Conservation (phyloP, 2,113 vertebrate species). For the Cephalophus harveyi region DNA sequence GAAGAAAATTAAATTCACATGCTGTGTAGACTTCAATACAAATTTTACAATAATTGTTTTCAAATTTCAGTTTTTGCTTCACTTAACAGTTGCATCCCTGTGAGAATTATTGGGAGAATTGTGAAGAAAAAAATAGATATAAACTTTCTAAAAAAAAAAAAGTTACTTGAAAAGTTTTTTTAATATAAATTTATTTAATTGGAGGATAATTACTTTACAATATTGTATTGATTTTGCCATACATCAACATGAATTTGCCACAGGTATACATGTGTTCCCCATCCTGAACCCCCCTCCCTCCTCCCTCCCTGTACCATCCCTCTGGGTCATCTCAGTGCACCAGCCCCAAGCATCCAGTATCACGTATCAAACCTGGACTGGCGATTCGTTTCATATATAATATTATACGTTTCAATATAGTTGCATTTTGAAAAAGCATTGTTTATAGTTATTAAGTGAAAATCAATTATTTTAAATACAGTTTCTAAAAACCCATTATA, state of each 20-base stretch:
- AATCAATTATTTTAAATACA: not conserved
- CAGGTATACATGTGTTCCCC: rapidly evolving
- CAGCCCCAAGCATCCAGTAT: too few relatives aligned
- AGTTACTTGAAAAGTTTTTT: not conserved
- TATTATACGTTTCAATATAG: not conserved
- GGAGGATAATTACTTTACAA: too few relatives aligned
- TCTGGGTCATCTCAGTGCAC: too few relatives aligned
- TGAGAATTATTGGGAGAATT: conserved; percentile 13
- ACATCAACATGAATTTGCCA: too few relatives aligned
- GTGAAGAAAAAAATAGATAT: not conserved
- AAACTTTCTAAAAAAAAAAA: not conserved
- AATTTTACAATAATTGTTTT: conserved; percentile 19
- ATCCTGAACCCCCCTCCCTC: too few relatives aligned
- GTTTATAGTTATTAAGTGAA: not conserved
- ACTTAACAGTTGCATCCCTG: not conserved
- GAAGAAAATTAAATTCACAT: conserved; percentile 40
- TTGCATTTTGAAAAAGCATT: not conserved
- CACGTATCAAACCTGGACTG: too few relatives aligned
- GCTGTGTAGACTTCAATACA: conserved; percentile 2
- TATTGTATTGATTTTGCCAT: too few relatives aligned
- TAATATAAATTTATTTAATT: too few relatives aligned
- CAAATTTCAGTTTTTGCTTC: conserved; percentile 36
- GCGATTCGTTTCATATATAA: too few relatives aligned
- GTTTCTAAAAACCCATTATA: not conserved
- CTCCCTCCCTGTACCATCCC: too few relatives aligned